phyloP scores from a whole-genome alignment of 2,113 vertebrate species.

The Arizona elegans region DNA sequence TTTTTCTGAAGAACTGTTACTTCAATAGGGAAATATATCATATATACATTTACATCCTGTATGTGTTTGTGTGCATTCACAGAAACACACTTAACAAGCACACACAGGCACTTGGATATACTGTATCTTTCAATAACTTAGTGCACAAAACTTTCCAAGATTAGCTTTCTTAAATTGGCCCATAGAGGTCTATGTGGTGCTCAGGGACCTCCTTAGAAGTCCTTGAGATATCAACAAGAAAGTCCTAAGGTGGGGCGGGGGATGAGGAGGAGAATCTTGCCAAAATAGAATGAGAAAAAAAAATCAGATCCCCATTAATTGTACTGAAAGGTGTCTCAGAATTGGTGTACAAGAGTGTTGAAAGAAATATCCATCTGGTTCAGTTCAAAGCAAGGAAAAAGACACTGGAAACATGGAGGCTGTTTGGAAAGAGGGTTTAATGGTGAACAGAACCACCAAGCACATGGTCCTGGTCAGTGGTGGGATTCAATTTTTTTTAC shows the following conservation, averaged over 20 bases:
- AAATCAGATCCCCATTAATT: not conserved
- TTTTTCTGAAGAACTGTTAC: not conserved
- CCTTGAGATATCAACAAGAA: not conserved
- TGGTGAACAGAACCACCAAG: too few relatives aligned
- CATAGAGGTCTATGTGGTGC: not conserved
- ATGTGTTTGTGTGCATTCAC: not conserved
- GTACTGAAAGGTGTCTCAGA: not conserved
- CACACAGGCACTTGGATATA: not conserved
- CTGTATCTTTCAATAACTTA: not conserved
- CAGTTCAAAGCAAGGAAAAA: too few relatives aligned
- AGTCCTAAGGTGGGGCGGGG: not conserved
- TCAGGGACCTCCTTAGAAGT: not conserved
- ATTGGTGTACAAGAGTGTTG: not conserved
- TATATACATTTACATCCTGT: not conserved
- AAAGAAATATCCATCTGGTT: too few relatives aligned
- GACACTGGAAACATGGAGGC: too few relatives aligned
- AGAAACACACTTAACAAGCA: not conserved
- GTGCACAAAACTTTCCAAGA: not conserved
- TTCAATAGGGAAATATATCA: not conserved
- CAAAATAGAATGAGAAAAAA: not conserved
- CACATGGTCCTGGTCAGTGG: too few relatives aligned
- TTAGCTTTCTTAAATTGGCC: not conserved
- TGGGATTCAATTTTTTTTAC: too few relatives aligned
- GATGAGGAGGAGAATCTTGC: not conserved
- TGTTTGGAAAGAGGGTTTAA: too few relatives aligned